phyloP scores from a whole-genome alignment of 2,888 invertebrate species.

The Branchinecta sandiegonensis region DNA sequence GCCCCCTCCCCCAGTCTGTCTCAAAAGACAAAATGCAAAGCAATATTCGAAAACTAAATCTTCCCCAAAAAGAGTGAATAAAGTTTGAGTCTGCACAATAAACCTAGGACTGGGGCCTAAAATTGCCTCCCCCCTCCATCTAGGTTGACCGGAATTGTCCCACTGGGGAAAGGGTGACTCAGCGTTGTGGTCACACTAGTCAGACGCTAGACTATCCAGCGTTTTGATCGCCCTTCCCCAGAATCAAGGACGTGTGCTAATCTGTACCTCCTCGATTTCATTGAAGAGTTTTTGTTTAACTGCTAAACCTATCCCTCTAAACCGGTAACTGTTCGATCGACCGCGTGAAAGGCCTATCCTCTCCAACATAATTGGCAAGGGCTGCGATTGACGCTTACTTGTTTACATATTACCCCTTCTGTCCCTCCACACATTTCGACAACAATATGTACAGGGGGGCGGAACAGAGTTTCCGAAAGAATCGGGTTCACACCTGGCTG shows the following conservation, averaged over 20 bases:
- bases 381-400: conserved; percentile 10
- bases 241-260: neutral
- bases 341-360: conserved; percentile 11
- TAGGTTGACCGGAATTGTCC: neutral
- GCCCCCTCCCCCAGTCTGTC: no score
- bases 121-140: no score
- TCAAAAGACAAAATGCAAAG: no score
- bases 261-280: no score
- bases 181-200: neutral
- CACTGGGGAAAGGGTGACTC: neutral
- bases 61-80: no score
- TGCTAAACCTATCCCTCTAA: no score
- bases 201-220: neutral
- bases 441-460: neutral
- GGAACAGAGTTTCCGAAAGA: neutral
- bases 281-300: no score
- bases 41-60: no score
- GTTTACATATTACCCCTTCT: conserved; percentile 16
- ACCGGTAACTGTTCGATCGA: neutral
- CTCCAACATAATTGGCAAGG: conserved; percentile 14
- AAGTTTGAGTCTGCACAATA: no score
- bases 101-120: no score
- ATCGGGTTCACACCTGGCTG: no score
- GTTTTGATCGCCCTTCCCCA: neutral
- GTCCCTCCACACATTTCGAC: neutral